Base-by-base conservation (phyloP, 2,888 invertebrate species). In the Nineta flava region DNA sequence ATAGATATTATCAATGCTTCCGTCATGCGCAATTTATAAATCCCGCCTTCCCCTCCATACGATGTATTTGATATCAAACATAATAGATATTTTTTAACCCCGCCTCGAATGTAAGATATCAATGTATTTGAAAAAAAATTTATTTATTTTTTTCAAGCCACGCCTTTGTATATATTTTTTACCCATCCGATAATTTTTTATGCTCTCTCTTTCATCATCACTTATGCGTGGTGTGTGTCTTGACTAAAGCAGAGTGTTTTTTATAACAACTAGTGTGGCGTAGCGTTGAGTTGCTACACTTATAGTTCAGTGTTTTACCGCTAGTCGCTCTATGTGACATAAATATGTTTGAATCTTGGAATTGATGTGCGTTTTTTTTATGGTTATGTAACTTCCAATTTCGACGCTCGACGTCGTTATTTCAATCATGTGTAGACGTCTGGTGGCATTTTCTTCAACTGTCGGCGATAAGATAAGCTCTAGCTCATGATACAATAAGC, bases 31-130 rank as follows among this genome's bases (percentile, higher is more conserved):
- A 47, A 10, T 15, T 9, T 47, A n/a, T 19, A 46, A 47, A 47
- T 15, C 47, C 47, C 47, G 47, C 47, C 47, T 47, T 47, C 47
- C 47, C 47, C 47, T 47, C 47, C 38, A 38, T 19, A 35, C 38
- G 12, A 38, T 38, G 12, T 38, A n/a, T 13, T 13, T 38, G 38
- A 38, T 38, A 15, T 38, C 15, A 2, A 13, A 13, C 38, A 38
- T 38, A 26, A 38, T 38, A 38, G n/a, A 38, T 13, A 13, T 38
- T 38, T 38, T 38, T 15, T 13, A 38, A 38, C 38, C 15, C 38
- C 38, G 38, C 38, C 38, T 15, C 9, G 38, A 38, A 38, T 38
- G 38, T 13, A 38, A 13, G 26, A 26, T 26, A 26, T 26, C 7
- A 26, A 13, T 38, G n/a, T n/a, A 38, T 12, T 13, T 38, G 15